Base-by-base conservation (phyloP, 2,888 invertebrate species). In the Leucoma salicis region DNA sequence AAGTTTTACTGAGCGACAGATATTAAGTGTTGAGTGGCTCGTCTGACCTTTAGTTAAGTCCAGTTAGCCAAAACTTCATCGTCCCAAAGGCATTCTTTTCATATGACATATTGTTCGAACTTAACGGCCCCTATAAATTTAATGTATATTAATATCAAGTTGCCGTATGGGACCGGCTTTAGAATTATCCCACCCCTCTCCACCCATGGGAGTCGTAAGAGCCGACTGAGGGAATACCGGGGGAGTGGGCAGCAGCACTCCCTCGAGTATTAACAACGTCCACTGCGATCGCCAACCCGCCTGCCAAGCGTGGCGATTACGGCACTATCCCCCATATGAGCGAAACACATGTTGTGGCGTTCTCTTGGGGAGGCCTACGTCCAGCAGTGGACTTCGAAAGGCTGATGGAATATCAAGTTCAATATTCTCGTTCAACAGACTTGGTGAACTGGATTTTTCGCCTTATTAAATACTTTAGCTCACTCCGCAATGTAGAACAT, bases 391-490 rank as follows among this genome's bases (percentile, higher is more conserved):
- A n/a, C n/a, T n/a, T n/a, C n/a, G n/a, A n/a, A n/a, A n/a, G n/a
- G n/a, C n/a, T n/a, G n/a, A n/a, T n/a, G n/a, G n/a, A n/a, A 39
- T 34, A 43, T 49, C 31, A 49, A 42, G 18, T 31, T 18, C 27
- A 29, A 12, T 35, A 13, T 33, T 42, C 33, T 38, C 35, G 24
- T 45, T 43, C 15, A 2, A 45, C 39, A 48, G 24, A 41, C 40
- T 21, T 32, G 36, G 45, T 28, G 34, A 42, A 25, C 33, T 35
- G n/a, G 40, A 36, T 45, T 41, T 43, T 47, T 49, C 50, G 11
- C 39, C 28, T 43, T 56, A 53, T 46, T 43, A 58, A 45, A 60
- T 57, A 48, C 48, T 31, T n/a, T n/a, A n/a, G n/a, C n/a, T n/a
- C n/a, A n/a, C n/a, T n/a, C 32, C 12, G 24, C 24, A 36, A 42